Conservation (phyloP, 2,888 invertebrate genomes). For the Drosophila basisetae region DNA sequence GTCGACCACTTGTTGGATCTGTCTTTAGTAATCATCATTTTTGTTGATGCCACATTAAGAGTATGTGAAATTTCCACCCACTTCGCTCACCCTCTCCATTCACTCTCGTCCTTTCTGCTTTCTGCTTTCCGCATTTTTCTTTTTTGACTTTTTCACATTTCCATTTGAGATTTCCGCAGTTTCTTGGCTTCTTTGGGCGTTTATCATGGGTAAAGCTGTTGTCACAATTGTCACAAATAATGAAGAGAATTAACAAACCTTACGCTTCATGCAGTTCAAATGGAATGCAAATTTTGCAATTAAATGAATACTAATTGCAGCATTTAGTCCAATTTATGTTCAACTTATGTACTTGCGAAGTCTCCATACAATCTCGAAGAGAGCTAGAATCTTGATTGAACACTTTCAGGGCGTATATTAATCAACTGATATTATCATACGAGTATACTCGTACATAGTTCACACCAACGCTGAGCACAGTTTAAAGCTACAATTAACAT, state of each 20-base stretch:
- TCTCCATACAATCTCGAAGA: background rate
- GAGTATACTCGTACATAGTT: background rate
- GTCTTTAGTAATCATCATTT: background rate
- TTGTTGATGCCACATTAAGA: background rate
- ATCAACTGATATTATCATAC: background rate
- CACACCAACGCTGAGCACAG: background rate
- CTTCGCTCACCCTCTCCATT: background rate
- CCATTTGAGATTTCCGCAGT: slow-evolving; percentile 10
- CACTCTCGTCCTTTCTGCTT: background rate
- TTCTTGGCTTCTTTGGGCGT: slow-evolving; percentile 6
- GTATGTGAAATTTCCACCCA: background rate
- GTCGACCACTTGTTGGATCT: slow-evolving; percentile 38
- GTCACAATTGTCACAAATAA: slow-evolving; percentile 9
- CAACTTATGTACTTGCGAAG: background rate
- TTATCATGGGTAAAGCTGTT: slow-evolving; percentile 4
- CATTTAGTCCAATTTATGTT: background rate
- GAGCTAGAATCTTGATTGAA: background rate
- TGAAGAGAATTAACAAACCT: background rate
- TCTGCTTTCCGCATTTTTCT: background rate
- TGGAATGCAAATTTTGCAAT: background rate
- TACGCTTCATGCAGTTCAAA: background rate
- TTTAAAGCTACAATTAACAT: background rate
- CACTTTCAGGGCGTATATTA: background rate
- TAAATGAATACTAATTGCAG: background rate
- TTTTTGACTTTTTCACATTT: background rate